Evolutionary conservation across 2,888 invertebrate genomes (phyloP).

Genomic region (Volucella zonaria): DNA sequence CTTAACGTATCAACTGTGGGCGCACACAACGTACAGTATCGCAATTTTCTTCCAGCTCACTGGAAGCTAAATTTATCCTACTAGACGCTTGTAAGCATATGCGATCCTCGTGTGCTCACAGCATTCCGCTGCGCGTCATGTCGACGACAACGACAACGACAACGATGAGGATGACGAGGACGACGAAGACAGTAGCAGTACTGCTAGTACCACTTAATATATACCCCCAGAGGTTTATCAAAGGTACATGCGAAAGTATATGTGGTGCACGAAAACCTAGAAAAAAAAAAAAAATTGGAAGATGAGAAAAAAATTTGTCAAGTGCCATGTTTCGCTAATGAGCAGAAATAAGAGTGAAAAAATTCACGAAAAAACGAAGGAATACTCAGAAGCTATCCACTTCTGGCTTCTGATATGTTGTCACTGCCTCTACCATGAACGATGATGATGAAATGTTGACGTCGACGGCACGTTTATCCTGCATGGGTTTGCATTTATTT

Average conservation of each 20-base stretch:
- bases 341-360: conserved; percentile 68
- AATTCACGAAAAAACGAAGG: conserved; percentile 32
- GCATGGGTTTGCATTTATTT: conserved; percentile 62
- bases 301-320: conserved; percentile 11
- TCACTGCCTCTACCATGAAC: conserved; percentile 26
- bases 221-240: conserved; percentile 64
- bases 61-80: conserved; percentile 73
- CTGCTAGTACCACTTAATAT: conserved; percentile 72
- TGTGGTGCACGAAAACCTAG: conserved; percentile 39
- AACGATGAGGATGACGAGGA: too few relatives aligned
- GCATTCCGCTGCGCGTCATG: conserved; percentile 55
- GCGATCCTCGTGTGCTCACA: conserved; percentile 39
- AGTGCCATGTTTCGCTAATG: conserved; percentile 73
- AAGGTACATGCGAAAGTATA: conserved; percentile 66
- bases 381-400: conserved; percentile 47
- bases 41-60: conserved; percentile 72
- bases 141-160: conserved; percentile 4
- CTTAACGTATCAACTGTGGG: conserved; percentile 71
- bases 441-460: conserved; percentile 34
- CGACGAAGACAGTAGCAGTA: conserved; percentile 62
- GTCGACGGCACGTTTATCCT: conserved; percentile 60
- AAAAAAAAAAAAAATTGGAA: conserved; percentile 29
- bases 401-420: conserved; percentile 21
- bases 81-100: conserved; percentile 47
- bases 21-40: conserved; percentile 58